A percentile compares a stretch with the other conserved stretches of the same genome.
Evolutionary conservation across 2,888 invertebrate genomes (phyloP).

Genomic region (Pristionchus arcanus): DNA sequence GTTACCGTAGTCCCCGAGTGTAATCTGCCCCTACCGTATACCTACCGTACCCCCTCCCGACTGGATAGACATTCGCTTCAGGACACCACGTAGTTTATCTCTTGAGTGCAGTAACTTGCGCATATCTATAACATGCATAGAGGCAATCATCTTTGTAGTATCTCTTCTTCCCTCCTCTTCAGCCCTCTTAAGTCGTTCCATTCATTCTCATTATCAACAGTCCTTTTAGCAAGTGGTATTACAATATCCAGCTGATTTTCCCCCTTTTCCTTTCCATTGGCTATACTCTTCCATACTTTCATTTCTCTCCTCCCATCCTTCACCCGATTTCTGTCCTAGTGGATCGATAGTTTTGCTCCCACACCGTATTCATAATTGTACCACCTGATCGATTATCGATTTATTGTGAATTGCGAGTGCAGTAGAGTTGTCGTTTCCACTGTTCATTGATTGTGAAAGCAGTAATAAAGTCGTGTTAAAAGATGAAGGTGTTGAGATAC

Average conservation of each 20-base stretch:
- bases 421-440: neutral
- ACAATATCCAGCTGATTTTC: constrained; percentile 23
- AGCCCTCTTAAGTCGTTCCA: constrained; percentile 16
- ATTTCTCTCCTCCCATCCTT: neutral
- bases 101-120: constrained; percentile 32
- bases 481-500: neutral
- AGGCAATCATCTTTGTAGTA: neutral
- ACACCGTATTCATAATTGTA: neutral
- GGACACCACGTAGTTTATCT: constrained; percentile 16
- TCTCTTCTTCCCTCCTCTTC: neutral
- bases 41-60: neutral
- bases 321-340: neutral
- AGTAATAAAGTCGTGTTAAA: constrained; percentile 42
- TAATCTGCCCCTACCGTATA: neutral
- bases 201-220: neutral
- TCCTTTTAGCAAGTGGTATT: constrained; percentile 22
- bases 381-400: neutral
- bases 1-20: constrained; percentile 12
- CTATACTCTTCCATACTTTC: constrained; percentile 6
- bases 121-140: constrained; percentile 16
- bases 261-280: neutral
- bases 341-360: neutral
- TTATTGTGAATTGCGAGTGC: constrained; percentile 6
- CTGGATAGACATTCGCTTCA: constrained; percentile 35
- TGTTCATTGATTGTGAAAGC: neutral